Base-by-base conservation (phyloP, 64 coral and sea anemone species). In the Anthopleura sola region DNA sequence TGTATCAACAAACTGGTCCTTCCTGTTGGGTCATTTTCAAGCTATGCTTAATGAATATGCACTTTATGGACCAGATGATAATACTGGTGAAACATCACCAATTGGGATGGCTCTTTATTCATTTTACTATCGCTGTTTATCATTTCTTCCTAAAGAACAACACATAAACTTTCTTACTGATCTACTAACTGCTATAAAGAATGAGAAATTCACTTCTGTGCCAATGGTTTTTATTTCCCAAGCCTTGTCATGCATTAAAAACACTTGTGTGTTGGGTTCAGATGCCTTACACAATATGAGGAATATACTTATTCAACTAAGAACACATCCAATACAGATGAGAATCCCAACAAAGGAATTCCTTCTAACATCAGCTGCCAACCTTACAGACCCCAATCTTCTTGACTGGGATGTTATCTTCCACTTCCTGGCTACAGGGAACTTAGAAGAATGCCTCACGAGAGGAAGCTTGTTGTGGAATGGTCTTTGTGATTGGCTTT, bases 221-320 rank as follows among this genome's bases (percentile, higher is more conserved):
- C 94, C 94, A n/a, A 79, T 97, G 83, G 58, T 93, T 15, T 97
- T 92, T n/a, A 74, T 93, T 26, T 84, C 49, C n/a, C 47, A 89
- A 62, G 80, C 88, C 20, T 83, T 97, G 36, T 87, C 94, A 84
- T 83, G 75, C 75, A 55, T 97, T 31, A 79, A 91, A 36, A 38
- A 26, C 23, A 86, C 53, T 47, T 62, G 62, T 24, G 77, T 26
- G 21, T 97, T 90, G 87, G 71, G 78, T 39, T 37, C 53, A 8
- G 64, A 80, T 21, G 84, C 74, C 15, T 76, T 97, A 66, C 69
- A 36, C 3, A 82, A 34, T 31, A 81, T 97, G 58, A 82, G 88
- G 37, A 86, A 60, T 38, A 90, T 97, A 17, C 84, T 97, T 34
- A 20, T 66, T 44, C 50, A 53, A 2, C 50, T 92, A 64, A 69